phyloP scores from a whole-genome alignment of 2,797 vertebrate genomes.

The Malurus splendens region DNA sequence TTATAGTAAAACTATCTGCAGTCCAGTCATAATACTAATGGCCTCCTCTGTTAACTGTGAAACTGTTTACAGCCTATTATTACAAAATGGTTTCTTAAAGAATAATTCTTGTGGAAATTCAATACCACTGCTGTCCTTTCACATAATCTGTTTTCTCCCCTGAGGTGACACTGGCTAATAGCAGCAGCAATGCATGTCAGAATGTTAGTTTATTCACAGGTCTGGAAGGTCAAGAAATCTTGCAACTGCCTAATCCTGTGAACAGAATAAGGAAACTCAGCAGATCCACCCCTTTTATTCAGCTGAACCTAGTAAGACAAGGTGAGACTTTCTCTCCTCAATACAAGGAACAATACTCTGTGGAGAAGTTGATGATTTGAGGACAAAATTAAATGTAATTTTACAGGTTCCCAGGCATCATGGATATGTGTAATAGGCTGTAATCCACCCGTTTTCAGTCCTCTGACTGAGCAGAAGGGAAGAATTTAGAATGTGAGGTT shows the following conservation, averaged over 20 bases:
- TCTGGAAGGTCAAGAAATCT: background rate
- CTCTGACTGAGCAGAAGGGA: background rate
- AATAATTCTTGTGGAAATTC: background rate
- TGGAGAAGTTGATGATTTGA: background rate
- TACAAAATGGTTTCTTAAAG: background rate
- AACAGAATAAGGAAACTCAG: background rate
- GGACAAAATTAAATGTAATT: background rate
- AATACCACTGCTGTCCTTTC: background rate
- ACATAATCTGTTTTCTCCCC: background rate
- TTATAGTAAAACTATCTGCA: background rate
- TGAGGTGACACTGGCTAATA: background rate
- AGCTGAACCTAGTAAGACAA: background rate
- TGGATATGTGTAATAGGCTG: background rate
- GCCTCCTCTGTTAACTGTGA: background rate
- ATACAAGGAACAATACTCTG: background rate
- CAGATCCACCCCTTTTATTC: background rate
- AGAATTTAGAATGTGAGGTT: background rate
- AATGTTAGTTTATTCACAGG: background rate
- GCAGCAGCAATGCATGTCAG: background rate
- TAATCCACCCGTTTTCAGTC: background rate
- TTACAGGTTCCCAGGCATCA: background rate
- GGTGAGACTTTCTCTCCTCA: background rate
- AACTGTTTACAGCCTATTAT: background rate
- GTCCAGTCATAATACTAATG: background rate
- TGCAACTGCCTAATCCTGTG: background rate